phyloP scores from a whole-genome alignment of 2,113 vertebrate species.

The Hippoglossus stenolepis region DNA sequence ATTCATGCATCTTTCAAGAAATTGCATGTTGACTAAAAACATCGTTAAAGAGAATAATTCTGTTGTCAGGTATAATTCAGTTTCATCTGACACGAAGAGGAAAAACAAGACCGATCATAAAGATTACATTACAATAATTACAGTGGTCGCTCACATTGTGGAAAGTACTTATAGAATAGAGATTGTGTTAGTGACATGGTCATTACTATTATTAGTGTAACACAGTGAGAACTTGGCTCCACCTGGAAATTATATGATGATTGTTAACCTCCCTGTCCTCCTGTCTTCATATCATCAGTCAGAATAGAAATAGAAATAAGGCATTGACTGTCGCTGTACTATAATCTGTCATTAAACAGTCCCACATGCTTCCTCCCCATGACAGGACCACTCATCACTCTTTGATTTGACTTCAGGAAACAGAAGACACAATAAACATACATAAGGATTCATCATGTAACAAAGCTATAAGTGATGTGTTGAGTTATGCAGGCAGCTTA shows the following conservation, averaged over 20 bases:
- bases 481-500: slow-evolving; percentile 8
- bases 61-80: too few relatives aligned
- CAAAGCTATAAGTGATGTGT: slow-evolving; percentile 3
- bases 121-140: too few relatives aligned
- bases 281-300: background rate
- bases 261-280: background rate
- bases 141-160: too few relatives aligned
- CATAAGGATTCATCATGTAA: background rate
- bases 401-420: background rate
- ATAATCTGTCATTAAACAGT: too few relatives aligned
- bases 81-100: too few relatives aligned
- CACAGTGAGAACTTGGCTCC: background rate
- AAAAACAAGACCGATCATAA: too few relatives aligned
- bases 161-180: background rate
- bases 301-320: background rate
- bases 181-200: background rate
- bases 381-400: background rate
- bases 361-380: too few relatives aligned
- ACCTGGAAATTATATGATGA: background rate
- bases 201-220: background rate
- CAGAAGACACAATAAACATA: background rate
- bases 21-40: too few relatives aligned
- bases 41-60: too few relatives aligned
- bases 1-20: too few relatives aligned
- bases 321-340: background rate